Evolutionary conservation across 2,888 invertebrate genomes (phyloP).

Genomic region (Agrotis ipsilon): DNA sequence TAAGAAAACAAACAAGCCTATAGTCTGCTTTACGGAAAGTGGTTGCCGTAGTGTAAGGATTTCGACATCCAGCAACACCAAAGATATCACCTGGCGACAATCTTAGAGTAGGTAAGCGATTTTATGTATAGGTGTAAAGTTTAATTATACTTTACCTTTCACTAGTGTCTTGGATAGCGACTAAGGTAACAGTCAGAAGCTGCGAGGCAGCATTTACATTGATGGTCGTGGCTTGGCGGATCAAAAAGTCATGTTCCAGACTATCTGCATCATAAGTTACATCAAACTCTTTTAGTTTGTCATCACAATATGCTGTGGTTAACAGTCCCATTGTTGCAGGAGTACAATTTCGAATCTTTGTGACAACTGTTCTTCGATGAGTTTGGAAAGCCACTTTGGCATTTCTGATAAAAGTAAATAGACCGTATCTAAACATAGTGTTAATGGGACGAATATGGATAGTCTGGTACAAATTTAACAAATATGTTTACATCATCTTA

Average conservation of each 20-base stretch:
- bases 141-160: slow-evolving; percentile 78
- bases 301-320: slow-evolving; percentile 77
- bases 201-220: slow-evolving; percentile 90
- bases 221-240: slow-evolving; percentile 89
- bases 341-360: slow-evolving; percentile 72
- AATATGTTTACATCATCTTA: slow-evolving; percentile 42
- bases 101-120: background rate
- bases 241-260: slow-evolving; percentile 89
- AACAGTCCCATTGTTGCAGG: slow-evolving; percentile 79
- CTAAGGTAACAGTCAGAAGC: slow-evolving; percentile 88
- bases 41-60: too few relatives aligned
- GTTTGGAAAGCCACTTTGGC: slow-evolving; percentile 68
- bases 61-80: too few relatives aligned
- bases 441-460: slow-evolving; percentile 43
- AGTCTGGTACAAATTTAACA: slow-evolving; percentile 5
- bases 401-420: slow-evolving; percentile 74
- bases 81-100: too few relatives aligned
- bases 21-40: too few relatives aligned
- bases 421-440: slow-evolving; percentile 79
- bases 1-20: too few relatives aligned
- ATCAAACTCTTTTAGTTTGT: slow-evolving; percentile 71
- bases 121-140: background rate
- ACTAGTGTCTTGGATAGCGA: slow-evolving; percentile 90
- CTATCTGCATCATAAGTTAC: slow-evolving; percentile 75
- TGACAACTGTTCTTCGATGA: slow-evolving; percentile 66